These are phyloP conservation scores for Harpagifer antarcticus DNA, from an alignment of 2,797 vertebrate genomes.

Conservation along the genomic window DNA sequence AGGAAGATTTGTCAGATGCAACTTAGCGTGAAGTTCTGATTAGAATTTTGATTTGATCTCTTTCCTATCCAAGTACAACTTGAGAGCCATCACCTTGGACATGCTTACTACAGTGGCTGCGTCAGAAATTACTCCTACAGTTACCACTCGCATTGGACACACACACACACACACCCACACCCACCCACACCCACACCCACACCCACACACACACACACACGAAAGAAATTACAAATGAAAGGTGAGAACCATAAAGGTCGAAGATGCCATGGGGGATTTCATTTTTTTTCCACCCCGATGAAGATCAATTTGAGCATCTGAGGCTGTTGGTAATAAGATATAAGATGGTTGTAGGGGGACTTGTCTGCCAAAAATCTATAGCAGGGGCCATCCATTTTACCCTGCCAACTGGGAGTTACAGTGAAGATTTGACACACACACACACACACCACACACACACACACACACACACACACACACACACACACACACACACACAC, in stretches of 20 bases:
- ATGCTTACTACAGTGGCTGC: conserved; percentile 49
- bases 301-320: conserved; percentile 80
- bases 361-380: conserved; percentile 80
- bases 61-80: conserved; percentile 35
- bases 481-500: not conserved
- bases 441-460: not conserved
- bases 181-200: conserved; percentile 13
- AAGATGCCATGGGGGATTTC: conserved; percentile 58
- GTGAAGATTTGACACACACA: conserved; percentile 31
- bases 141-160: conserved; percentile 45
- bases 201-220: conserved; percentile 27
- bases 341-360: conserved; percentile 74
- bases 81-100: conserved; percentile 62
- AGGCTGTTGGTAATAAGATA: conserved; percentile 81
- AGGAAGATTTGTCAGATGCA: conserved; percentile 9
- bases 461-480: conserved; percentile 5
- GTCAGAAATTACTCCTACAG: conserved; percentile 50
- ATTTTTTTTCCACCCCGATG: conserved; percentile 69
- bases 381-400: conserved; percentile 74
- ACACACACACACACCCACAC: conserved; percentile 27
- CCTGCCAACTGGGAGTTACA: conserved; percentile 68
- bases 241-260: conserved; percentile 79
- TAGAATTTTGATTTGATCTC: conserved; percentile 27
- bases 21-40: conserved; percentile 13
- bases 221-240: conserved; percentile 54